phyloP scores from a whole-genome alignment of 30 jellyfish, hydroid and myxozoan genomes.

The Mastigias papua region DNA sequence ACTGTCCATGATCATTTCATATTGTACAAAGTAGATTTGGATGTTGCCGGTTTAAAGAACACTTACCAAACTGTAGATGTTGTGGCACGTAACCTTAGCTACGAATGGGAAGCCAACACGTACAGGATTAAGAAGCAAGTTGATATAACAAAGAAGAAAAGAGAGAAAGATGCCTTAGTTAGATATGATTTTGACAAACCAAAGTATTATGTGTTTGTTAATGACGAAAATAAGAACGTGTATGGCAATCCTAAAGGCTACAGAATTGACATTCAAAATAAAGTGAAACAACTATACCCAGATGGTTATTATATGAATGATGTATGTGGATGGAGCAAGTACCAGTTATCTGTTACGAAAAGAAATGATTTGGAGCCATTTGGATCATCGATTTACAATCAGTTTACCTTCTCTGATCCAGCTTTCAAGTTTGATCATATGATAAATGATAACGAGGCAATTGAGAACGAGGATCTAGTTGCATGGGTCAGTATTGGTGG shows the following conservation, averaged over 20 bases:
- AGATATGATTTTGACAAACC: conserved; percentile 81
- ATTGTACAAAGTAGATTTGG: conserved; percentile 80
- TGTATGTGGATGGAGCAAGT: conserved; percentile 68
- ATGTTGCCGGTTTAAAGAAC: conserved; percentile 75
- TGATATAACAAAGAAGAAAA: conserved; percentile 38
- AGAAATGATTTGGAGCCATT: conserved; percentile 51
- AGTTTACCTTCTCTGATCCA: conserved; percentile 55
- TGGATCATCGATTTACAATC: conserved; percentile 58
- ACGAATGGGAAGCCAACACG: conserved; percentile 61
- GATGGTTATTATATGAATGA: conserved; percentile 53
- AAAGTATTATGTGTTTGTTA: conserved; percentile 59
- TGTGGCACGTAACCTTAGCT: conserved; percentile 36
- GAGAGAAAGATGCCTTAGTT: conserved; percentile 77
- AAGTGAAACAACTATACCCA: conserved; percentile 63
- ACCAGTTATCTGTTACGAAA: conserved; percentile 71
- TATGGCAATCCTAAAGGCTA: conserved; percentile 80
- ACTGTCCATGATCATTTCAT: conserved; percentile 79
- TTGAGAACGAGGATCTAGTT: conserved; percentile 72
- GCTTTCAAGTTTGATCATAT: conserved; percentile 55
- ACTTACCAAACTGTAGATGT: conserved; percentile 78
- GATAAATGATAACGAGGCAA: conserved; percentile 70
- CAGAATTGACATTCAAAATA: conserved; percentile 57
- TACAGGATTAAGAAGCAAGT: conserved; percentile 50
- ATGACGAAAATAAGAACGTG: conserved; percentile 59
- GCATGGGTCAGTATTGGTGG: conserved; percentile 86